phyloP scores from a whole-genome alignment of 1,140 invertebrate species.

The Drosophila bifasciata region DNA sequence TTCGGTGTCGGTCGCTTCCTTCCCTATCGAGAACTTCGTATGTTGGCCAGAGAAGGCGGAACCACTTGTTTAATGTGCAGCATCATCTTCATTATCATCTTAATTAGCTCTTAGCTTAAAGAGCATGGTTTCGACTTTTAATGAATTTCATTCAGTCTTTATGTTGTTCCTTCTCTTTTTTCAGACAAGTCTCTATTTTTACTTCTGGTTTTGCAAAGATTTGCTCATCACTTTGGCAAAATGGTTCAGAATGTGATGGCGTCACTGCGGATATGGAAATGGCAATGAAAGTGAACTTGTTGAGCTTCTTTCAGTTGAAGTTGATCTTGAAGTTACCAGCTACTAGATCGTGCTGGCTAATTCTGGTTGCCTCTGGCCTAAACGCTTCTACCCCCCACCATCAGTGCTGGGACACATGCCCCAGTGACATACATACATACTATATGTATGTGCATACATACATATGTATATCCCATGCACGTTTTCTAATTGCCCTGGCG shows the following conservation, averaged over 20 bases:
- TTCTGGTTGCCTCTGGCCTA: background rate
- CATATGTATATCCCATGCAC: constrained; percentile 6
- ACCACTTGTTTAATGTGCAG: constrained; percentile 51
- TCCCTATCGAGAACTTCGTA: constrained; percentile 38
- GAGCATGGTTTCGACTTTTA: constrained; percentile 41
- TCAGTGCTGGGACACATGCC: too few relatives aligned
- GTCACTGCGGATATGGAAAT: constrained; percentile 23
- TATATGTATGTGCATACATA: too few relatives aligned
- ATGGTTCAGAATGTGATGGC: background rate
- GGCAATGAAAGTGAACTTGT: background rate
- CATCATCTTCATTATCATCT: constrained; percentile 7
- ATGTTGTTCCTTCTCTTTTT: constrained; percentile 7
- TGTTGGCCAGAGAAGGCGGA: constrained; percentile 39
- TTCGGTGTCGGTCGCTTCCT: background rate
- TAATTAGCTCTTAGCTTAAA: constrained; percentile 10
- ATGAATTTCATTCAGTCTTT: constrained; percentile 31
- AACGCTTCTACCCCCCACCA: too few relatives aligned
- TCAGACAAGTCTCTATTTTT: constrained; percentile 4
- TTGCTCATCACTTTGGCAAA: constrained; percentile 10
- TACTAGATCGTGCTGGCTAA: background rate
- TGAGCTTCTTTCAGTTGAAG: background rate
- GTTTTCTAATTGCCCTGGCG: constrained; percentile 46
- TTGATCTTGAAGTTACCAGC: background rate
- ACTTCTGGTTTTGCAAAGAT: constrained; percentile 15
- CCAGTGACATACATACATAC: background rate